Evolutionary conservation across 2,888 invertebrate genomes (phyloP).

Genomic region (Andrena hattorfiana): DNA sequence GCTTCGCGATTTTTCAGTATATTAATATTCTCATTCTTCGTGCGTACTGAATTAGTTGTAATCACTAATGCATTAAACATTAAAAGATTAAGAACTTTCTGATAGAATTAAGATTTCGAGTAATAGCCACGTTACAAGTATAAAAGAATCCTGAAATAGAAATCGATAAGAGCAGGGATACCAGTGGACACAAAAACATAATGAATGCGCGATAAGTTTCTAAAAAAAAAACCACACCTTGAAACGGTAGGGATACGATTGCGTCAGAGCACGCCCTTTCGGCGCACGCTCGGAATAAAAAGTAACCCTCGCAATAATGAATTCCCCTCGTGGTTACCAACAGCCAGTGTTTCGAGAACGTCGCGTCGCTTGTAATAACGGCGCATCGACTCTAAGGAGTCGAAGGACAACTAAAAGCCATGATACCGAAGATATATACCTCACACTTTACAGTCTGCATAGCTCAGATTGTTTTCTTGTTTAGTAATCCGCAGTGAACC

Average conservation of each 20-base stretch:
- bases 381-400: no score
- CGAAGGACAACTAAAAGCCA: neutral
- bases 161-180: no score
- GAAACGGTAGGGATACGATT: neutral
- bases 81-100: no score
- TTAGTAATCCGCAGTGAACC: no score
- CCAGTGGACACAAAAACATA: neutral
- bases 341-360: slow-evolving; percentile 16
- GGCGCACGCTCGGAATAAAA: slow-evolving; percentile 28
- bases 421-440: neutral
- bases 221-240: slow-evolving; percentile 9
- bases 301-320: slow-evolving; percentile 10
- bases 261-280: slow-evolving; percentile 17
- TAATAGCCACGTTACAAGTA: no score
- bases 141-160: no score
- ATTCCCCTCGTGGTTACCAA: slow-evolving; percentile 36
- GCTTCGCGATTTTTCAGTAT: no score
- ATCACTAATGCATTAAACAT: no score
- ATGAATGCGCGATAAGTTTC: neutral
- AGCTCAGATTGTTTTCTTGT: no score
- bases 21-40: no score
- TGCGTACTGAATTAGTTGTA: no score
- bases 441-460: neutral
- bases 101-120: no score
- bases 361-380: neutral